Conservation (phyloP, 2,888 invertebrate genomes). For the Pinctada fucata region DNA sequence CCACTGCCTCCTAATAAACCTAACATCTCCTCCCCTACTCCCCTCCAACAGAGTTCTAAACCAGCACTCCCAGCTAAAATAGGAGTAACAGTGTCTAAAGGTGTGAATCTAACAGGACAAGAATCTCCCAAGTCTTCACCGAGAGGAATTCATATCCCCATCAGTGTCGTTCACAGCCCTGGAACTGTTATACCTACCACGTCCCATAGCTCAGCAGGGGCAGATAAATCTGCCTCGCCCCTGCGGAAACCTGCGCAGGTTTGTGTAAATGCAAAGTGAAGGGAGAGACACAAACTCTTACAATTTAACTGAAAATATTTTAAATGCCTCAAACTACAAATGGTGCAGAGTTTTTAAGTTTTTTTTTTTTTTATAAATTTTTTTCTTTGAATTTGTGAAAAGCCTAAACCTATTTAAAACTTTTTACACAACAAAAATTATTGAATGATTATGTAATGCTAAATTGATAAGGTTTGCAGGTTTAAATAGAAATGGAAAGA, state of each 20-base stretch:
- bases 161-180: conserved; percentile 63
- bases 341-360: too few species aligned
- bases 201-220: conserved; percentile 52
- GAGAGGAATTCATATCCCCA: conserved; percentile 67
- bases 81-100: conserved; percentile 60
- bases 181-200: conserved; percentile 43
- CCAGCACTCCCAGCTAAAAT: conserved; percentile 66
- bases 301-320: too few species aligned
- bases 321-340: too few species aligned
- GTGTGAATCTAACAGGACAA: conserved; percentile 48
- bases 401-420: too few species aligned
- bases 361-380: too few species aligned
- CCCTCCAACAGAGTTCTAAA: conserved; percentile 45
- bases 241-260: conserved; percentile 70
- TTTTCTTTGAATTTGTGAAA: too few species aligned
- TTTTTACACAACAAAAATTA: too few species aligned
- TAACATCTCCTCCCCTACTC: conserved; percentile 55
- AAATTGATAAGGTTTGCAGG: too few species aligned
- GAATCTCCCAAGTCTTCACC: conserved; percentile 34
- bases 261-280: conserved; percentile 73
- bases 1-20: conserved; percentile 76
- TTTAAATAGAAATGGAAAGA: too few species aligned
- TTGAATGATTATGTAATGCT: too few species aligned
- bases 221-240: conserved; percentile 64
- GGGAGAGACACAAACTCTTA: conserved; percentile 36